phyloP scores from a whole-genome alignment of 1,140 invertebrate species.

The Microvelia longipes region DNA sequence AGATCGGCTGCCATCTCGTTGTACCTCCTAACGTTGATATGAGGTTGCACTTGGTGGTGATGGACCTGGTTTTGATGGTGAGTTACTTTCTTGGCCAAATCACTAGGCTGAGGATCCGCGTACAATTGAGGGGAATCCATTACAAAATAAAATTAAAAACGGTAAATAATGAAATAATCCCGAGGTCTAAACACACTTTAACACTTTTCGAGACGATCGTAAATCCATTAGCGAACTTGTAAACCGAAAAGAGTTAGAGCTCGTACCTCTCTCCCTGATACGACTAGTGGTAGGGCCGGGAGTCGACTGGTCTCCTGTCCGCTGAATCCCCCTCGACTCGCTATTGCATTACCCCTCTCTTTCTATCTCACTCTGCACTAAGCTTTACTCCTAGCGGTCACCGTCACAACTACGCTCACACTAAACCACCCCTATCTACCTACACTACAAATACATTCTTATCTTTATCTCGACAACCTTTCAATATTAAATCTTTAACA shows the following conservation, averaged over 20 bases:
- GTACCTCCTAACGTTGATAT: conserved; percentile 21
- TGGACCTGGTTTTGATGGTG: conserved; percentile 17
- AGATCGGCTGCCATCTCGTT: conserved; percentile 60
- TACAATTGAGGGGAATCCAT: conserved; percentile 25
- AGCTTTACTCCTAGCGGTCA: no score
- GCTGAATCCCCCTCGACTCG: background rate
- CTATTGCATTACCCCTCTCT: background rate
- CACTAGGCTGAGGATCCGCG: conserved; percentile 16
- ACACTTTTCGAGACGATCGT: background rate
- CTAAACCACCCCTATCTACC: background rate
- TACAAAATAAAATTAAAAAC: background rate
- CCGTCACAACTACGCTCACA: background rate
- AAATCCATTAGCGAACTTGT: background rate
- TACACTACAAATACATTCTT: no score
- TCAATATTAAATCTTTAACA: no score
- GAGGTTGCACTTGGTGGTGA: conserved; percentile 12
- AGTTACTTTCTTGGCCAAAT: conserved; percentile 14
- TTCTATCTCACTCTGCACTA: no score
- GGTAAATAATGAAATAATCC: background rate
- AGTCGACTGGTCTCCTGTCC: background rate
- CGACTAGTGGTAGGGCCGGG: background rate
- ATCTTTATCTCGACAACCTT: no score
- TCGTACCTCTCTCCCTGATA: background rate
- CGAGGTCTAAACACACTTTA: background rate
- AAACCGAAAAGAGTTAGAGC: background rate